Percentiles rank a stretch among this genome's conserved stretches.
Conservation (phyloP, 2,797 vertebrate species). For the Knipowitschia caucasica region DNA sequence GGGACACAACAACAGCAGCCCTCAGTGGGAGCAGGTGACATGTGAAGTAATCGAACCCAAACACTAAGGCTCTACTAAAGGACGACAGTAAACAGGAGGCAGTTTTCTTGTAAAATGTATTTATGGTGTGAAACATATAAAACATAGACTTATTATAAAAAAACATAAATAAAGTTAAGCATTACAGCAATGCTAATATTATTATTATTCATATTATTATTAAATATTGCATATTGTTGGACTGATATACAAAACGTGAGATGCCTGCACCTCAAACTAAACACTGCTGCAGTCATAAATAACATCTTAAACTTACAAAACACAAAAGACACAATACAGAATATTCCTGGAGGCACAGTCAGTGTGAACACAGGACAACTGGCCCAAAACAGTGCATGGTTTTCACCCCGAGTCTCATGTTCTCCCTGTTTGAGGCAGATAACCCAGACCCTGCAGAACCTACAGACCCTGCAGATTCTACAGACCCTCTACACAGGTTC, state of each 20-base stretch:
- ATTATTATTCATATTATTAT: constrained; percentile 50
- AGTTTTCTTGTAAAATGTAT: constrained; percentile 10
- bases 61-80: neutral
- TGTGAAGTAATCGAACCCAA: too few relatives aligned
- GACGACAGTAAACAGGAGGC: neutral
- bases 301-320: constrained; percentile 42
- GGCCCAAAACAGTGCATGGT: constrained; percentile 29
- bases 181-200: constrained; percentile 40
- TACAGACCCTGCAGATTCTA: too few relatives aligned
- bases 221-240: constrained; percentile 45
- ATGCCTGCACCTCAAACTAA: constrained; percentile 61
- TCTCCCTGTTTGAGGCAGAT: too few relatives aligned
- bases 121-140: neutral
- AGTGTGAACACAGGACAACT: constrained; percentile 53
- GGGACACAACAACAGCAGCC: too few relatives aligned
- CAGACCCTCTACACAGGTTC: too few relatives aligned
- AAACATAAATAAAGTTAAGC: constrained; percentile 52
- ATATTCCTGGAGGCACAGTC: constrained; percentile 24
- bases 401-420: neutral
- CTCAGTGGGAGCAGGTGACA: too few relatives aligned
- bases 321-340: constrained; percentile 46
- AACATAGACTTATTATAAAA: constrained; percentile 35
- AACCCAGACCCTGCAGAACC: too few relatives aligned
- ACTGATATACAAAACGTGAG: constrained; percentile 19
- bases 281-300: constrained; percentile 54